Evolutionary conservation across 2,113 vertebrate genomes (phyloP), one percentile per base, ranked within the genome.

Genomic region (Sturnus vulgaris): DNA sequence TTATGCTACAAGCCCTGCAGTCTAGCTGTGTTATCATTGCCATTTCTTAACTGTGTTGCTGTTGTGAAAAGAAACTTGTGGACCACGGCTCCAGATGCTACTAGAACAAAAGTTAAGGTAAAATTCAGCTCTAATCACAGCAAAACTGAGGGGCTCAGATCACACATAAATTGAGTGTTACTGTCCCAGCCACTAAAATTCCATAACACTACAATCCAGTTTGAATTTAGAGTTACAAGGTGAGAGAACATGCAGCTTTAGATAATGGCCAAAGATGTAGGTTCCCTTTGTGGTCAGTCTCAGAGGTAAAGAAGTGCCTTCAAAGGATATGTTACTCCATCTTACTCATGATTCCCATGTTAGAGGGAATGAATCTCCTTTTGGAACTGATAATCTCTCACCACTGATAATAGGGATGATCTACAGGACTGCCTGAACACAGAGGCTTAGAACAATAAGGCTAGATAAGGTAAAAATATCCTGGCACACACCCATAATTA

Each of bases 241-340:
- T 66, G 52, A 61, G 42, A 77, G 44, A 72, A 77, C 40, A n/a
- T 42, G 83, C 15, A 73, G n/a, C 7, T 77, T 60, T 68, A 46
- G 22, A 7, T 40, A 68, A 49, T 21, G 59, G 23, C 18, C 44
- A 30, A 46, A 77, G 69, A 46, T 50, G 12, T 42, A 55, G 5
- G 10, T 76, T 64, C 19, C 6, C 11, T 42, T 66, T 39, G 15
- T 44, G 37, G 20, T 27, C 21, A 55, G 23, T 44, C 22, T 60
- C 35, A 86, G 81, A 82, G 56, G 22, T 14, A 71, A 39, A 70
- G 30, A 70, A 81, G 23, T 0, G 4, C 11, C 60, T 84, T 77
- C 0, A 0, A 50, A 73, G 27, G 39, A 33, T 61, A 5, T 27
- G 7, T 47, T 47, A 16, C 56, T 66, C 21, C 21, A 47, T 30